phyloP scores from a whole-genome alignment of 2,797 vertebrate species.

The Spea hammondii region DNA sequence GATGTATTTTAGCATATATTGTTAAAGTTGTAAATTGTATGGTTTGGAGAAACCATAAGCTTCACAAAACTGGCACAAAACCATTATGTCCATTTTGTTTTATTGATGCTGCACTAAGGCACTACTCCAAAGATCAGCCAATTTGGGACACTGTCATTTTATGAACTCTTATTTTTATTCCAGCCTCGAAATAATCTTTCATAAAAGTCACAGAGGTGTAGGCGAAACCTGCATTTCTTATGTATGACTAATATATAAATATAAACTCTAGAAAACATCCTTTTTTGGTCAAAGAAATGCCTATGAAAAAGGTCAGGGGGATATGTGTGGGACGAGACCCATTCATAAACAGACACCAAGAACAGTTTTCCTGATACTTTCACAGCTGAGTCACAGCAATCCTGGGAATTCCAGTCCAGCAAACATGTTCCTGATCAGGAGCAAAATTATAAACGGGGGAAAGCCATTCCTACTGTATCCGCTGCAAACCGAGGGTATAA shows the following conservation, averaged over 20 bases:
- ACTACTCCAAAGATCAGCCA: no score
- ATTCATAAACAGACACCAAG: conserved; percentile 56
- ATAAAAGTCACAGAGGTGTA: not conserved
- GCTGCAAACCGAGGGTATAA: not conserved
- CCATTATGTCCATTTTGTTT: no score
- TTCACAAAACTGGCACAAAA: no score
- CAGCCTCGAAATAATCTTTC: not conserved
- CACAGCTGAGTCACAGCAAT: conserved; percentile 49
- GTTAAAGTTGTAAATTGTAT: no score
- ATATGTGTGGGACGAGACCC: conserved; percentile 38
- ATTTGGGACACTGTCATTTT: no score
- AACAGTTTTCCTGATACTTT: conserved; percentile 49
- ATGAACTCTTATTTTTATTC: no score
- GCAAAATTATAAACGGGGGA: conserved; percentile 42
- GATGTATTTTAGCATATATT: no score
- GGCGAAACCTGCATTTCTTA: conserved; percentile 3
- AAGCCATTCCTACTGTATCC: not conserved
- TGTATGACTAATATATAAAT: conserved; percentile 15
- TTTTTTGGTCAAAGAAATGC: conserved; percentile 53
- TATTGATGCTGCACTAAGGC: no score
- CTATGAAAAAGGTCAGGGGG: conserved; percentile 50
- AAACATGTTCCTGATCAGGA: conserved; percentile 15
- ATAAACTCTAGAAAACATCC: conserved; percentile 53
- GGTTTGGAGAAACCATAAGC: no score
- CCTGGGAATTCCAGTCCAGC: conserved; percentile 45